Evolutionary conservation across 2,797 vertebrate genomes (phyloP).

Genomic region (Carapus acus): DNA sequence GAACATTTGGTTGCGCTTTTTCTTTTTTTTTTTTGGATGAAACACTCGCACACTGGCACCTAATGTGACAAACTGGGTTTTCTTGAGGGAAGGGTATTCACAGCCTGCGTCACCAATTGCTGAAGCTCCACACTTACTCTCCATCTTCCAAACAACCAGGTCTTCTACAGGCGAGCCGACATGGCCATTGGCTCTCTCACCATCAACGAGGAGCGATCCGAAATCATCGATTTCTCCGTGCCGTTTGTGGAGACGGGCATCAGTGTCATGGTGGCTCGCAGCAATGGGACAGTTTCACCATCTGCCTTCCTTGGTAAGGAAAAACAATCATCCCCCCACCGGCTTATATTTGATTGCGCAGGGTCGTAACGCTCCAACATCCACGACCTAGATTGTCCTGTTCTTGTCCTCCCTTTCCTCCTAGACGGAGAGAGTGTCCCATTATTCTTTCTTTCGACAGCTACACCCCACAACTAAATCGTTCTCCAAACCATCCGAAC

Average conservation of each 20-base stretch:
- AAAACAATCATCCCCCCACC: conserved; percentile 11
- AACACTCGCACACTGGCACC: conserved; percentile 2
- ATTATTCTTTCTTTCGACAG: too few relatives aligned
- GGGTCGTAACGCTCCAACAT: conserved; percentile 2
- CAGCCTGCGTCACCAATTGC: background rate
- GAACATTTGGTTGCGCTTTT: conserved; percentile 6
- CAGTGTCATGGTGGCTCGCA: conserved; percentile 96
- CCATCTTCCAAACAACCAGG: conserved; percentile 65
- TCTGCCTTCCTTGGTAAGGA: conserved; percentile 92
- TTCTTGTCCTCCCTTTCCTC: too few relatives aligned
- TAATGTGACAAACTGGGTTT: conserved; percentile 10
- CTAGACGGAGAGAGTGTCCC: too few relatives aligned
- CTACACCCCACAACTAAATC: conserved; percentile 63
- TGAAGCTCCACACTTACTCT: background rate
- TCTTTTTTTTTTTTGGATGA: too few relatives aligned
- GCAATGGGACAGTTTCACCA: conserved; percentile 94
- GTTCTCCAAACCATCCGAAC: conserved; percentile 33
- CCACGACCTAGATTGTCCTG: conserved; percentile 2
- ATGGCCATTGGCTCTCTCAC: conserved; percentile 99
- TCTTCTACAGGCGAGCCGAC: conserved; percentile 92
- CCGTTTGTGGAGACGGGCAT: conserved; percentile 98
- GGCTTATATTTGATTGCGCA: conserved; percentile 9
- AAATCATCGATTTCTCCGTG: conserved; percentile 96
- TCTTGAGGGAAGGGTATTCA: background rate
- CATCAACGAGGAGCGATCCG: conserved; percentile 96